Percentiles rank a stretch among this genome's conserved stretches.
phyloP scores from a whole-genome alignment of 2,888 invertebrate genomes.

The Amphimallon solstitiale region DNA sequence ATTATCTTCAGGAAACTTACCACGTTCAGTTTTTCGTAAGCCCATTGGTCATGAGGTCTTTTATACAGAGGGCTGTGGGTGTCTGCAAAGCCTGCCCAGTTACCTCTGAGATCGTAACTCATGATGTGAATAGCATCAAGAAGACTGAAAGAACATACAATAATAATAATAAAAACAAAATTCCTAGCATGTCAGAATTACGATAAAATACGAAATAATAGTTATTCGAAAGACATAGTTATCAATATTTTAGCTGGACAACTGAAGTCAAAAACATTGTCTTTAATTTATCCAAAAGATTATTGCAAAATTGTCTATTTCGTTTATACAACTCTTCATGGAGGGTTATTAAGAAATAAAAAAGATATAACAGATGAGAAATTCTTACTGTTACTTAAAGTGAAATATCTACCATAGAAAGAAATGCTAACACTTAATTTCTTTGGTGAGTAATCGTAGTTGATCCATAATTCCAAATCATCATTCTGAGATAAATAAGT shows the following conservation, averaged over 20 bases:
- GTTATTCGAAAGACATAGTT: too few species aligned
- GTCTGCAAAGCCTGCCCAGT: slow-evolving; percentile 93
- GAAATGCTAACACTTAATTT: slow-evolving; percentile 90
- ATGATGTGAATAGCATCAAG: slow-evolving; percentile 86
- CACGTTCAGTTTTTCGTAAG: slow-evolving; percentile 89
- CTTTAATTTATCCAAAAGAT: too few species aligned
- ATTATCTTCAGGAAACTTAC: slow-evolving; percentile 66
- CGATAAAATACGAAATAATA: too few species aligned
- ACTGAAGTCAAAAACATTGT: too few species aligned
- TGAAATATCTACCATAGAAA: slow-evolving; percentile 88
- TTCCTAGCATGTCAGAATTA: too few species aligned
- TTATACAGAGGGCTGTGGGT: slow-evolving; percentile 88
- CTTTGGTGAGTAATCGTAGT: slow-evolving; percentile 87
- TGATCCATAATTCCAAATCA: slow-evolving; percentile 87
- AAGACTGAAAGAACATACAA: slow-evolving; percentile 71
- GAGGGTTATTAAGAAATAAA: too few species aligned
- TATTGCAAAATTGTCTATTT: too few species aligned
- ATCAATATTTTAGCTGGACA: too few species aligned
- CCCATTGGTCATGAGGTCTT: slow-evolving; percentile 88
- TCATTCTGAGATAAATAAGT: slow-evolving; percentile 72
- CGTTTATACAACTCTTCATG: too few species aligned
- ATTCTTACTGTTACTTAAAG: slow-evolving; percentile 83
- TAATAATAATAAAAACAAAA: too few species aligned
- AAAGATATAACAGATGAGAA: too few species aligned
- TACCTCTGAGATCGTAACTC: slow-evolving; percentile 87